A percentile compares a stretch with the other conserved stretches of the same genome.
Conservation (phyloP, 2,113 vertebrate genomes). For the Sceloporus undulatus region DNA sequence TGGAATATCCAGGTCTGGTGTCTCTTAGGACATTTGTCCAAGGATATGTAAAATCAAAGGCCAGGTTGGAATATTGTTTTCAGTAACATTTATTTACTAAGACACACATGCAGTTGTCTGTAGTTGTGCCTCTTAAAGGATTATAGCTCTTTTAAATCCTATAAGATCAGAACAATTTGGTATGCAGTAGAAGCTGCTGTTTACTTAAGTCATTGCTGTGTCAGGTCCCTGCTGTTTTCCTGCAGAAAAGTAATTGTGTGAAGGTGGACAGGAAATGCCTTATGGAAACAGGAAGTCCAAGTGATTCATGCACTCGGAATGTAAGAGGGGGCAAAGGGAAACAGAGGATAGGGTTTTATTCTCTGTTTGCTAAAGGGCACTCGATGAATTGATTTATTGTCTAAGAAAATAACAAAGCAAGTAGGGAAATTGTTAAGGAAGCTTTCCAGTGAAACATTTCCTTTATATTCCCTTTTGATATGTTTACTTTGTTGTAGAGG, state of each 20-base stretch:
- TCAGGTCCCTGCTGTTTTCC: constrained; percentile 87
- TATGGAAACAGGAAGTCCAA: constrained; percentile 95
- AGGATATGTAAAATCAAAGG: constrained; percentile 3
- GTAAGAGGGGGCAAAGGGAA: constrained; percentile 66
- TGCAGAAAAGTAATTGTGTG: constrained; percentile 84
- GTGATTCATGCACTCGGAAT: constrained; percentile 97
- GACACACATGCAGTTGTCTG: constrained; percentile 15
- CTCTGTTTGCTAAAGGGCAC: constrained; percentile 88
- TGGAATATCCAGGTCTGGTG: not conserved
- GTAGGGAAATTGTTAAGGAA: constrained; percentile 92
- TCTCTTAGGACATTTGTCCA: not conserved
- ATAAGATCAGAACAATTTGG: constrained; percentile 50
- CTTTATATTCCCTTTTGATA: constrained; percentile 89
- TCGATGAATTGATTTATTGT: constrained; percentile 97
- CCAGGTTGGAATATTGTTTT: not conserved
- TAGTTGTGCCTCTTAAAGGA: constrained; percentile 54
- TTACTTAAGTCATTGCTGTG: constrained; percentile 86
- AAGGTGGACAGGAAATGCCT: constrained; percentile 95
- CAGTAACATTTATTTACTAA: not conserved
- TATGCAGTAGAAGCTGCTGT: constrained; percentile 72
- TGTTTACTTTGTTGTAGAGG: constrained; percentile 91
- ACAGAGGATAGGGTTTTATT: constrained; percentile 72
- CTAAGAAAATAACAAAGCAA: constrained; percentile 92
- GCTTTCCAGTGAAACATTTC: constrained; percentile 93
- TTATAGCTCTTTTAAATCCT: constrained; percentile 25